phyloP scores from a whole-genome alignment of 2,113 vertebrate species.

The Trochalopteron elliotii region DNA sequence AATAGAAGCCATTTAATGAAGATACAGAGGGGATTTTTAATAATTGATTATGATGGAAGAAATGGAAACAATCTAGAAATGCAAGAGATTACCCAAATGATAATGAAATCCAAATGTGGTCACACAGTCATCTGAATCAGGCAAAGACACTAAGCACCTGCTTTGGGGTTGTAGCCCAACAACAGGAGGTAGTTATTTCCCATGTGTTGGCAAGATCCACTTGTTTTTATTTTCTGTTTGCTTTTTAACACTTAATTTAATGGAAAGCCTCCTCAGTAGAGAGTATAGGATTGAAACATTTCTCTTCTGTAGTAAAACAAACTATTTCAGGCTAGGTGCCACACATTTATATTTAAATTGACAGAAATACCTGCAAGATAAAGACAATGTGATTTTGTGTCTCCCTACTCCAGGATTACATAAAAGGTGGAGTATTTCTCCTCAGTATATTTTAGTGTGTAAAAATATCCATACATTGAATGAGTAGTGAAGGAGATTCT shows the following conservation, averaged over 20 bases:
- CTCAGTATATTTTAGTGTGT: neutral
- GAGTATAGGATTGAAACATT: neutral
- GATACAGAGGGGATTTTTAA: conserved; percentile 36
- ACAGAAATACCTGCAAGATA: neutral
- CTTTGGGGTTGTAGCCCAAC: neutral
- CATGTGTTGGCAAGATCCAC: neutral
- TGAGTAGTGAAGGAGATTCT: neutral
- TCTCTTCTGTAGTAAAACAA: neutral
- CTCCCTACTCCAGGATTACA: neutral
- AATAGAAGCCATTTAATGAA: conserved; percentile 60
- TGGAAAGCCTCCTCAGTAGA: neutral
- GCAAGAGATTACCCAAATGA: neutral
- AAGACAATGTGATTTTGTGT: neutral
- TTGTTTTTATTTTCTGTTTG: neutral
- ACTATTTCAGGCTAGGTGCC: neutral
- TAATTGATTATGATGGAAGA: conserved; percentile 43
- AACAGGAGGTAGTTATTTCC: neutral
- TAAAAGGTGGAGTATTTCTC: neutral
- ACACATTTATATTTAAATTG: neutral
- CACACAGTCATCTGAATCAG: neutral
- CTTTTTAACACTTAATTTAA: neutral
- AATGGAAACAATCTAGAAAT: conserved; percentile 44
- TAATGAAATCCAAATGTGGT: neutral
- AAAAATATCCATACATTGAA: neutral
- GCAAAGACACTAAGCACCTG: neutral